These are phyloP conservation scores for Campylomormyrus tamandua DNA, from an alignment of 2,113 vertebrate genomes.

Conservation along the genomic window DNA sequence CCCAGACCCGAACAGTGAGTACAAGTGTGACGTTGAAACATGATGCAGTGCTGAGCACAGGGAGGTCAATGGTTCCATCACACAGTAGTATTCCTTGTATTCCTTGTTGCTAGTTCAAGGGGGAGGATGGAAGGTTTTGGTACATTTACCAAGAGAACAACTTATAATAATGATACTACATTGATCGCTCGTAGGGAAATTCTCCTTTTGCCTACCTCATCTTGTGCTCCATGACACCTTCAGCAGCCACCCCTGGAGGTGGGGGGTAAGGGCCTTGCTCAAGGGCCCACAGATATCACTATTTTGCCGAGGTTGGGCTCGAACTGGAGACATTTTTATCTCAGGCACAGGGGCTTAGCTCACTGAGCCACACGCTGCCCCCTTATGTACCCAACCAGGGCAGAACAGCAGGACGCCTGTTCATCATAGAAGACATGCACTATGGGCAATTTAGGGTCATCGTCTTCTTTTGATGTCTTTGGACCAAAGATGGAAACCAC, in stretches of 20 bases:
- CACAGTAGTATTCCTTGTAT: too few species aligned
- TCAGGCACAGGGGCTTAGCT: too few species aligned
- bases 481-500: neutral
- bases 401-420: neutral
- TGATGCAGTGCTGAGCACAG: neutral
- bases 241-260: neutral
- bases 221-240: neutral
- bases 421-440: neutral
- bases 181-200: neutral
- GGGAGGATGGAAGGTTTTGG: neutral
- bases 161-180: neutral
- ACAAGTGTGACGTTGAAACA: neutral
- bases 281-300: too few species aligned
- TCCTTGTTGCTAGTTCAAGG: neutral
- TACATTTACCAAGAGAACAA: neutral
- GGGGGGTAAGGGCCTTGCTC: neutral
- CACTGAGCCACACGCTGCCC: neutral
- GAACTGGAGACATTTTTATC: neutral
- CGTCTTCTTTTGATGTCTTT: neutral
- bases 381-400: neutral
- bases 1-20: constrained; percentile 74
- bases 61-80: neutral
- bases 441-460: neutral
- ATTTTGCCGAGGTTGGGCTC: neutral
- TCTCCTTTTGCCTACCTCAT: neutral